Evolutionary conservation across 2,113 vertebrate species (phyloP), one percentile per base, ranked within the genome.

Genomic region (Gallinago paraguaiae): DNA sequence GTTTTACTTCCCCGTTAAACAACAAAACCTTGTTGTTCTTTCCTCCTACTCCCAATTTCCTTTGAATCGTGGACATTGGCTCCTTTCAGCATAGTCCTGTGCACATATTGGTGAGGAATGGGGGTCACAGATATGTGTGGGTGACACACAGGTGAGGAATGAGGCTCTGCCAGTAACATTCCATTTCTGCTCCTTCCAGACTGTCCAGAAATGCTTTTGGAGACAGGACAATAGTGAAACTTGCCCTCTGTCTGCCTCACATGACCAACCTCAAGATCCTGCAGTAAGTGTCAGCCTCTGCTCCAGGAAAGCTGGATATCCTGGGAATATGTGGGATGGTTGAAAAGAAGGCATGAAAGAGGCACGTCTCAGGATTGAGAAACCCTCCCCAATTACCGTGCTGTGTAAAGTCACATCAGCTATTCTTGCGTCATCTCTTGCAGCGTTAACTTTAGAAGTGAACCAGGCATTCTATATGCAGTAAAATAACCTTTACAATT

Each of bases 171-270:
- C 43, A 48, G 5, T 61, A 7, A 75, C 22, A 2, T 23, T 71
- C 53, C 6, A 13, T 91, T 90, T 54, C 74, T 87, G 41, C 59
- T 19, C 78, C 54, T 96, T 96, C 56, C 95, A 99, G 99, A 31
- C 96, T 99, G 6, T 97, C 98, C 41, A 88, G 59, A 80, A 99
- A 99, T 77, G 56, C 1, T 33, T 97, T 99, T 33, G 98, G 97
- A n/a, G 93, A 97, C 41, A 72, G 72, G 74, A 97, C 97, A n/a
- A 98, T 97, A 70, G 84, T 89, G 86, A 92, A 30, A 61, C 98
- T 99, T 95, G 96, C 98, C 35, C 82, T 84, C 27, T 85, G 97
- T 56, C 96, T 99, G 24, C 98, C 98, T 6, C 91, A 8, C 8
- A 77, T 97, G 77, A 53, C 79, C 41, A 88, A 63, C 56, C 97